Conservation (phyloP, 92 coral and sea anemone species). For the Galaxea fascicularis region DNA sequence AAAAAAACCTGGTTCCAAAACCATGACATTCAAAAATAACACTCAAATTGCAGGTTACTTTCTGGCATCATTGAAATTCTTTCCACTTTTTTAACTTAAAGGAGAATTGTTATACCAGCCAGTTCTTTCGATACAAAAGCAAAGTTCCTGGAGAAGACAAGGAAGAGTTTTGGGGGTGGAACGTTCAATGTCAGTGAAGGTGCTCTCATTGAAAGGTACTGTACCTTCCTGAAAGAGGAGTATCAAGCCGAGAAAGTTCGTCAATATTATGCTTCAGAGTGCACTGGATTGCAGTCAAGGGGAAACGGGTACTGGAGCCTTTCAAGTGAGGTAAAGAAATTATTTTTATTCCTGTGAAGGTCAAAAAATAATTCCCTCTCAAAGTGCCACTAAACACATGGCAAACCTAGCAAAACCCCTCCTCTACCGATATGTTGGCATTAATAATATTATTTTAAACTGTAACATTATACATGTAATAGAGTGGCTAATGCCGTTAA, state of each 20-base stretch:
- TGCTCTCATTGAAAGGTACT: conserved; percentile 25
- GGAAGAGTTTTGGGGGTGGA: conserved; percentile 37
- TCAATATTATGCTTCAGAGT: not conserved
- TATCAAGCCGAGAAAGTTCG: conserved; percentile 10
- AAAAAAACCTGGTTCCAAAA: too few relatives aligned
- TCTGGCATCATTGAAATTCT: not conserved
- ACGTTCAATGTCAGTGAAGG: conserved; percentile 35
- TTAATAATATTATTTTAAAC: too few relatives aligned
- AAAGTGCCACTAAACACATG: too few relatives aligned
- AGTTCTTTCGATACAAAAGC: not conserved
- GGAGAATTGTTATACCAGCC: not conserved
- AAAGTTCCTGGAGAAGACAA: not conserved
- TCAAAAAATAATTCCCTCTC: too few relatives aligned
- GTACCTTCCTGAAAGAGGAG: conserved; percentile 35
- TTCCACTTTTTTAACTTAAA: not conserved
- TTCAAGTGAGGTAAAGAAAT: too few relatives aligned
- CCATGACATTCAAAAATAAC: too few relatives aligned
- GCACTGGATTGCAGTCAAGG: too few relatives aligned
- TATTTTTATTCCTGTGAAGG: too few relatives aligned
- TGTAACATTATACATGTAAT: too few relatives aligned
- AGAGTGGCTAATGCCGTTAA: too few relatives aligned
- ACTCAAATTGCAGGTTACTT: not conserved
- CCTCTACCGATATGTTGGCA: too few relatives aligned
- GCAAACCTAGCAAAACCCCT: too few relatives aligned
- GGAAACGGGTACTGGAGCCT: conserved; percentile 47